Base-by-base conservation (phyloP, 2,113 vertebrate genomes). In the Myrmophylax atrothorax region DNA sequence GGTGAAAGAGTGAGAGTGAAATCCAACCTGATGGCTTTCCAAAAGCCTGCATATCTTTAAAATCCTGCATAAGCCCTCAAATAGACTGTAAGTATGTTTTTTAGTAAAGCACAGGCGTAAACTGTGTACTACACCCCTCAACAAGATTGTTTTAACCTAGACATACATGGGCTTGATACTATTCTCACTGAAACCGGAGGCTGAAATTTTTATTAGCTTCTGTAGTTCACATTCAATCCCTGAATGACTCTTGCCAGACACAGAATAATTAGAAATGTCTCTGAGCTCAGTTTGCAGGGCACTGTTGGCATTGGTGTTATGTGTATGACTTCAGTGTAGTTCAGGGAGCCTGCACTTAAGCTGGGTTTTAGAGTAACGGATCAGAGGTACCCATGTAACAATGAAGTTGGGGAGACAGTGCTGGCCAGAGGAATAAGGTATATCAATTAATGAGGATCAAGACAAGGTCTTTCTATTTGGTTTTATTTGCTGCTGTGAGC, bases 181-280 rank as follows among this genome's bases (percentile, higher is more conserved):
- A 3, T 59, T 58, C 58, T 74, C 3, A 1, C 28, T 80, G 85
- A 73, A 77, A 59, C 59, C 0, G 0, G 40, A 80, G 76, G 74
- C 47, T 91, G 69, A 91, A 84, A 67, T 59, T 91, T 80, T 84
- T 87, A 62, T 76, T 91, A 58, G 25, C 60, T 90, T 89, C 35
- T 78, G 29, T 52, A 80, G 35, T 84, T 90, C 33, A 60, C 35
- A 62, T 78, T 91, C 18, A 47, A 50, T 53, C 50, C 60, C 12
- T 72, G 56, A 84, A 47, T 84, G 28, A 44, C 23, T 60, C 38
- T 70, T 87, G 90, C 55, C 19, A 68, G 63, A 44, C 38, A 49
- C 15, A 80, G 22, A 89, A 40, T 56, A 87, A 67, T 47, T 82
- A 64, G 28, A 92, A 77, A 50, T 66, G 7, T 62, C 89, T 82